These are phyloP conservation scores for Muscidifurax raptorellus DNA, from an alignment of 1,140 invertebrate species.

Conservation along the genomic window DNA sequence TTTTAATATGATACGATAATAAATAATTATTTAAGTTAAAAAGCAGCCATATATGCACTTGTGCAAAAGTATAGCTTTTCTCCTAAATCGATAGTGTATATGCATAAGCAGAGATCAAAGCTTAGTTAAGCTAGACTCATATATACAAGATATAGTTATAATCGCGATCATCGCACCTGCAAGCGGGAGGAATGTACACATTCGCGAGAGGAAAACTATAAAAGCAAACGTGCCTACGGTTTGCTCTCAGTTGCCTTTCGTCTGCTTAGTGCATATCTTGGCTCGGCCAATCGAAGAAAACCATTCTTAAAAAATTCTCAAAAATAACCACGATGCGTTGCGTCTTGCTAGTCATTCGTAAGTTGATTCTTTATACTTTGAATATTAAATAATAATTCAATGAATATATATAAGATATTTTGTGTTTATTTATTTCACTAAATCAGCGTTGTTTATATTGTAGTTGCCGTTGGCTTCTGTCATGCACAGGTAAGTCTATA, in stretches of 20 bases:
- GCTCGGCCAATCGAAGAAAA: neutral
- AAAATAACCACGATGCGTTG: neutral
- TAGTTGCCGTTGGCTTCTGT: slow-evolving; percentile 16
- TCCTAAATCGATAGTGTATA: too few species aligned
- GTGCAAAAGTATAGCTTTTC: too few species aligned
- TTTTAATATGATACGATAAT: too few species aligned
- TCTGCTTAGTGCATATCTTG: neutral
- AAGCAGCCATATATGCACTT: too few species aligned
- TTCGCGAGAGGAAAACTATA: slow-evolving; percentile 55
- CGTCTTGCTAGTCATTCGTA: slow-evolving; percentile 32
- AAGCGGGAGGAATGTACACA: neutral
- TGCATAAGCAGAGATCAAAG: too few species aligned
- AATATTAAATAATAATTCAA: too few species aligned
- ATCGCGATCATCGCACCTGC: neutral
- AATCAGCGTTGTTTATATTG: slow-evolving; percentile 18
- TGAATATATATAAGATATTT: too few species aligned
- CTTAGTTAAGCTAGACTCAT: too few species aligned
- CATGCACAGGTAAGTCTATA: slow-evolving; percentile 31
- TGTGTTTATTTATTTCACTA: neutral
- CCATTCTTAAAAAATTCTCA: neutral
- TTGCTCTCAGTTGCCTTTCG: slow-evolving; percentile 45
- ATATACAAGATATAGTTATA: neutral
- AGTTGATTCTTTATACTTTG: slow-evolving; percentile 1
- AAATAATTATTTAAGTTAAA: too few species aligned
- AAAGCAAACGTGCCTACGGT: slow-evolving; percentile 47